Evolutionary conservation across 1,140 invertebrate genomes (phyloP), one percentile per base, ranked within the genome.

Genomic region (Drosophila repletoides): DNA sequence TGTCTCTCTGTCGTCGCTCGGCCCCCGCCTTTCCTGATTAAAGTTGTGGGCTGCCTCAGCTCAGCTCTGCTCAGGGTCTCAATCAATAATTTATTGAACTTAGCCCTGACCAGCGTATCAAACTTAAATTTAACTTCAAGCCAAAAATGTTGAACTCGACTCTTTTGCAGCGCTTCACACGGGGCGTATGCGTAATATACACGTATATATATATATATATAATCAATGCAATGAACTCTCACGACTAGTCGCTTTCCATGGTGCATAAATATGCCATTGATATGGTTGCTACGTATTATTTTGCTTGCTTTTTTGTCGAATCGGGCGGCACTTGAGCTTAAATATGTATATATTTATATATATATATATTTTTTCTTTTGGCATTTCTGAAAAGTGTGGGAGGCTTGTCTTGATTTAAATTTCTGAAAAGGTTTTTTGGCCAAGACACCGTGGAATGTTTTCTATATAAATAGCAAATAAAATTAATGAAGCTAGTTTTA

Each of bases 41-140:
- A 59, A 70, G 65, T 55, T 73, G 45, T 43, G 10, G 48, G 14
- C 52, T 70, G 51, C 12, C 10, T 6, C 7, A 10, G 31, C 28
- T 33, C n/a, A 2, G 22, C 22, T 2, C 15, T 21, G 24, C 19
- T 41, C 1, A 1, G n/a, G 46, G 36, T 17, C 34, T 26, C 24
- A 74, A 83, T 83, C 79, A 83, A 77, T 77, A 77, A 72, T 79
- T 84, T 72, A 86, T 69, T 60, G 51, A 70, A 46, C 41, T 56
- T 45, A 46, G 36, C 45, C 24, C 26, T 29, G 45, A 10, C 33
- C 51, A 55, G 14, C 49, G 41, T 14, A 24, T 51, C 34, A 53
- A 69, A 65, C 55, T 74, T 84, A 64, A 63, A 72, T 72, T 65
- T 72, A 71, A 74, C 71, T 64, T 84, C 51, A 43, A 61, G 28